A percentile compares a stretch with the other conserved stretches of the same genome.
These are phyloP conservation scores for Alauda arvensis DNA, from an alignment of 2,797 vertebrate species.

Conservation along the genomic window DNA sequence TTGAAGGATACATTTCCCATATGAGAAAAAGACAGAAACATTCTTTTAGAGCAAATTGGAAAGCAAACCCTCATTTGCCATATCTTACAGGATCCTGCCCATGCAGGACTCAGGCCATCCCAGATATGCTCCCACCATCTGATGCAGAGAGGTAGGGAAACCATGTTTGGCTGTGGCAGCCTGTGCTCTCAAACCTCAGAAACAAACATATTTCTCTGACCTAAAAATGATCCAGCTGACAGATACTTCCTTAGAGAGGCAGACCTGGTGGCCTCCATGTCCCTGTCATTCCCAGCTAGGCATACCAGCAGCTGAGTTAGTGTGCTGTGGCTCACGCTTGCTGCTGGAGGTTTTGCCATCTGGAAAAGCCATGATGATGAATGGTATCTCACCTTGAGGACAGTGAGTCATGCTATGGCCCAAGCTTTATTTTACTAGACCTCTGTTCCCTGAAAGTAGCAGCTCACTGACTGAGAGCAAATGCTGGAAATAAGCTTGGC, in stretches of 20 bases:
- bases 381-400: not conserved
- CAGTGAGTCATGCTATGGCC: not conserved
- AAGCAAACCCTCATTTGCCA: not conserved
- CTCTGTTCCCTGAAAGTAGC: not conserved
- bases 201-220: not conserved
- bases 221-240: not conserved
- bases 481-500: not conserved
- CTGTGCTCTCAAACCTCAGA: not conserved
- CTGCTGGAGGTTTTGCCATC: not conserved
- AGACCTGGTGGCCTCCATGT: not conserved
- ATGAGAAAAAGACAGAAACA: not conserved
- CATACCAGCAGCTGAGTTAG: not conserved
- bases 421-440: not conserved
- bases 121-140: not conserved
- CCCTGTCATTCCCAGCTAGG: not conserved
- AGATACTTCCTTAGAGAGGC: not conserved
- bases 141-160: not conserved
- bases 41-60: not conserved
- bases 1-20: not conserved
- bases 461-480: not conserved
- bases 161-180: not conserved
- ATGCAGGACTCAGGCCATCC: not conserved
- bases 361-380: not conserved
- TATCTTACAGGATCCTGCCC: not conserved
- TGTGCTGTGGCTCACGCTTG: rapidly evolving